Conservation (phyloP, 2,113 vertebrate genomes). For the Rostratula benghalensis region DNA sequence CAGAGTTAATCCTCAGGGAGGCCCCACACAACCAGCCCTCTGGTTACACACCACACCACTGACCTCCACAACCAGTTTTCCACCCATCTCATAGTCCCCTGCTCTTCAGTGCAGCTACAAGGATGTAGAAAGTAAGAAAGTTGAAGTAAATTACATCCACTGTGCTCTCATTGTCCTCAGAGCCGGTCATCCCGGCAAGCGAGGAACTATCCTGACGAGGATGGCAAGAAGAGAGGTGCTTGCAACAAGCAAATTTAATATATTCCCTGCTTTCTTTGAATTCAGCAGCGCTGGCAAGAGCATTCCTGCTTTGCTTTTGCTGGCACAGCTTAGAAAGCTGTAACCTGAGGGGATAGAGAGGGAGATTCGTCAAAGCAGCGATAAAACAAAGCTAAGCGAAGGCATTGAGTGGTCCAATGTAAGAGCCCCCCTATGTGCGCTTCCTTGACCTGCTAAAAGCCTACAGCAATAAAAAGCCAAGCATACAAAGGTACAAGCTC, state of each 20-base stretch:
- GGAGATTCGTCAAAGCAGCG: not conserved
- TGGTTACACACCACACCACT: not conserved
- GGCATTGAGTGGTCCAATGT: not conserved
- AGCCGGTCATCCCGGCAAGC: not conserved
- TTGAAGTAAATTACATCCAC: not conserved
- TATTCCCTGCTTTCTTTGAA: not conserved
- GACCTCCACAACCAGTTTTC: not conserved
- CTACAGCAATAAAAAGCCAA: not conserved
- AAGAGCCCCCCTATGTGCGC: not conserved
- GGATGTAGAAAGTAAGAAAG: too few species aligned
- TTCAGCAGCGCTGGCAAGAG: not conserved
- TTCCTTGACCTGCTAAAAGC: conserved; percentile 27
- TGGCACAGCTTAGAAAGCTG: not conserved
- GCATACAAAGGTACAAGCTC: not conserved
- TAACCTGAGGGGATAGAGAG: not conserved
- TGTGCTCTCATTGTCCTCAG: not conserved
- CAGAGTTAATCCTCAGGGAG: not conserved
- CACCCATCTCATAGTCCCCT: not conserved
- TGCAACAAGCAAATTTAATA: not conserved
- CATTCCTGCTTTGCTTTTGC: not conserved
- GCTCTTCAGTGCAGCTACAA: not conserved
- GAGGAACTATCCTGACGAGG: accelerated
- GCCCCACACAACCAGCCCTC: not conserved
- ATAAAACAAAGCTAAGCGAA: not conserved
- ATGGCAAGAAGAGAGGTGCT: not conserved